These are phyloP conservation scores for Grus americana DNA, from an alignment of 2,113 vertebrate genomes.

Conservation along the genomic window DNA sequence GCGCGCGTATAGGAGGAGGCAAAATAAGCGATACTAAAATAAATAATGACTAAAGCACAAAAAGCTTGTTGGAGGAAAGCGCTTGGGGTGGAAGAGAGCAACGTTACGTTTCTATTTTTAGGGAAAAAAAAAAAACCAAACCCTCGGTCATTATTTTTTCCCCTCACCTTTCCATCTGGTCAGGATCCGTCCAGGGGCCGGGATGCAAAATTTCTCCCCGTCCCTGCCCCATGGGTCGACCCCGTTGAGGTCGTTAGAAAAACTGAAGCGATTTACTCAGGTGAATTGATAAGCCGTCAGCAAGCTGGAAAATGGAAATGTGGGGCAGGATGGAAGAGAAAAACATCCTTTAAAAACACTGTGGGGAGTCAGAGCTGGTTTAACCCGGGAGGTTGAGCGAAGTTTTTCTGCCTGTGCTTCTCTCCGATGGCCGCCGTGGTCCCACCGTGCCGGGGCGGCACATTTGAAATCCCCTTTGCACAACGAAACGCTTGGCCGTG, in stretches of 20 bases:
- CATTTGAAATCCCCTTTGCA: neutral
- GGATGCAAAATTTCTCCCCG: neutral
- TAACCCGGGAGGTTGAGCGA: rapidly evolving
- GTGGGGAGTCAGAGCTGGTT: neutral
- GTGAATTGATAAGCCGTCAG: constrained; percentile 41
- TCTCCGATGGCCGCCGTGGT: neutral
- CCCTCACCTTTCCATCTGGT: constrained; percentile 30
- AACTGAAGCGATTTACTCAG: constrained; percentile 68
- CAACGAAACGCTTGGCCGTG: neutral
- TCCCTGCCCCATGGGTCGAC: neutral
- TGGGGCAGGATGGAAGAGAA: constrained; percentile 33
- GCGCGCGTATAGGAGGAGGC: neutral
- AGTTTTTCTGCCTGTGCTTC: neutral
- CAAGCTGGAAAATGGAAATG: neutral
- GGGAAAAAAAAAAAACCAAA: neutral
- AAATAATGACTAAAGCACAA: constrained; percentile 81
- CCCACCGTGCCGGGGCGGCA: neutral
- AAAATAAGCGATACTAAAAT: constrained; percentile 55
- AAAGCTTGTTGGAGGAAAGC: constrained; percentile 75
- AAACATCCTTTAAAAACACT: neutral
- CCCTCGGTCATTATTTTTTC: neutral
- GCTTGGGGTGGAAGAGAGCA: constrained; percentile 69
- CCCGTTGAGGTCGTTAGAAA: neutral
- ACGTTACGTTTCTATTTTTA: constrained; percentile 30
- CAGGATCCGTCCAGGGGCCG: constrained; percentile 6